Base-by-base conservation (phyloP, 1,140 invertebrate genomes). In the Heliothis virescens region DNA sequence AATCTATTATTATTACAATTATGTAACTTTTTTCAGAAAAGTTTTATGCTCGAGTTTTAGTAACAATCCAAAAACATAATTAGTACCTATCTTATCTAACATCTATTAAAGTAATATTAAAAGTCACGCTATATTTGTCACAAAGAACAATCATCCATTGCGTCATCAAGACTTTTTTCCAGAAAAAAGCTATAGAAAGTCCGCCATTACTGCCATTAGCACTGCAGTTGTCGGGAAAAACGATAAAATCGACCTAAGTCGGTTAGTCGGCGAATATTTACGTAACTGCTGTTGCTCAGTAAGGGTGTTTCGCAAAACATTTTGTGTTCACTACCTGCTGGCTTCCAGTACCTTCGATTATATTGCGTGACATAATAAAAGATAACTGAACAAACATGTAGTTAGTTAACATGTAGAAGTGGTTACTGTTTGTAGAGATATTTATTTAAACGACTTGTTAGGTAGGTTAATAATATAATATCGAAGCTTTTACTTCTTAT, bases 241-340 rank as follows among this genome's bases (percentile, higher is more conserved):
- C 48, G 48, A 71, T 71, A 52, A 69, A 15, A 71, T 71, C 48
- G 13, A 71, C 3, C 34, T 67, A 67, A 71, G 48, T 71, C 48
- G 47, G 48, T 52, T 71, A 52, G 48, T 71, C 21, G 34, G 48
- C 7, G 21, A 52, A 21, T 52, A 69, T 52, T 71, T 52, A 71
- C 48, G 41, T 71, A 71, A 53, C 47, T 3, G 10, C 62, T 3
- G 34, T n/a, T 52, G 26, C 67, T 52, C 4, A 16, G 21, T 26
- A 52, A 71, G 67, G 48, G 67, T 67, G 48, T 71, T 71, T 71
- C 67, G 67, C 67, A 71, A 71, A 71, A 53, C 67, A 52, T 69
- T 69, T 53, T 15, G 34, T 29, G 48, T 71, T 53, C 18, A 12
- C 48, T 71, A 71, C 67, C 67, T 71, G 67, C 7, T 71, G 18